Evolutionary conservation across 1,140 invertebrate species (phyloP).

Genomic region (Diplogasteroides magnus): DNA sequence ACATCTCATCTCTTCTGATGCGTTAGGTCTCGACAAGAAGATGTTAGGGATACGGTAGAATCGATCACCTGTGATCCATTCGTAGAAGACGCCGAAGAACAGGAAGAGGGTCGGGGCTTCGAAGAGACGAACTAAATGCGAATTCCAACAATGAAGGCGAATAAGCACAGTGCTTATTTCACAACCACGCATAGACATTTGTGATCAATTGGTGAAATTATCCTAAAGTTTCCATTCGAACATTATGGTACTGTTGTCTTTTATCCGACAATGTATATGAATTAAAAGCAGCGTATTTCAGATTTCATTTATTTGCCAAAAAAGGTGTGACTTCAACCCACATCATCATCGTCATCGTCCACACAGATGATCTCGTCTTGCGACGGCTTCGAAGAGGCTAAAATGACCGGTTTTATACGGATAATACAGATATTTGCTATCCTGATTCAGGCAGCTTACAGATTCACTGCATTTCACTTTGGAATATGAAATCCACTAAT

Average conservation of each 20-base stretch:
- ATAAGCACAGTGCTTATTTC: no score
- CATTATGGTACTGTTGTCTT: no score
- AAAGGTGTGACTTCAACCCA: no score
- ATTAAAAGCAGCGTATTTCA: no score
- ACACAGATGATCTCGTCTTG: not conserved
- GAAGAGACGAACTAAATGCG: not conserved
- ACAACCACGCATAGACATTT: no score
- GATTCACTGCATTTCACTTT: not conserved
- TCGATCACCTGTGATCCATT: not conserved
- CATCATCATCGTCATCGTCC: slow-evolving; percentile 18
- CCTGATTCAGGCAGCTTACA: not conserved
- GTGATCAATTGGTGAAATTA: no score
- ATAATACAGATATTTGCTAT: no score
- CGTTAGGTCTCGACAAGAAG: slow-evolving; percentile 3
- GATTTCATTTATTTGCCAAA: no score
- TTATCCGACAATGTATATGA: no score
- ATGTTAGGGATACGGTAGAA: not conserved
- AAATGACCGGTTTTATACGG: no score
- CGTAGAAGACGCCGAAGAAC: not conserved
- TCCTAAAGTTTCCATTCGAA: no score
- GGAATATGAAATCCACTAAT: not conserved
- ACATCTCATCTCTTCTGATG: not conserved
- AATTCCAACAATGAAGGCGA: not conserved
- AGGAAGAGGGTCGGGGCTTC: not conserved
- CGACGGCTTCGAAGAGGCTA: slow-evolving; percentile 1